Percentiles rank a stretch among this genome's conserved stretches.
Evolutionary conservation across 1,140 invertebrate genomes (phyloP).

Genomic region (Drosophila nigromelanica): DNA sequence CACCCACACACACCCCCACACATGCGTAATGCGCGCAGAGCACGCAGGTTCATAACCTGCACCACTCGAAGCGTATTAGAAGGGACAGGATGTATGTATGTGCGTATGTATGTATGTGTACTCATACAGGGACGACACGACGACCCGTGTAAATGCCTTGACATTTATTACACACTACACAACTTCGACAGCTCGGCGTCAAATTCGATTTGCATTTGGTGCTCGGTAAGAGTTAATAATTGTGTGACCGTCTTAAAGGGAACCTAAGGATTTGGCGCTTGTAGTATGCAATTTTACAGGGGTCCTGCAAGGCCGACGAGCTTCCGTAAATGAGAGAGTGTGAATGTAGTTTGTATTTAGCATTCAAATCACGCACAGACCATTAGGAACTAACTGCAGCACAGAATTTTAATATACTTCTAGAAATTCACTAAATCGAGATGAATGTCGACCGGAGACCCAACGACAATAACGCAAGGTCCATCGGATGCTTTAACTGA

Average conservation of each 20-base stretch:
- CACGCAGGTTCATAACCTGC: constrained; percentile 83
- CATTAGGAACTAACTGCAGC: constrained; percentile 37
- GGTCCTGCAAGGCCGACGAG: constrained; percentile 47
- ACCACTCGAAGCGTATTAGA: constrained; percentile 77
- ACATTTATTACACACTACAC: constrained; percentile 71
- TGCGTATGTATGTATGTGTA: constrained; percentile 15
- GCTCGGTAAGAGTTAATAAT: constrained; percentile 11
- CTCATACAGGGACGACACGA: constrained; percentile 39
- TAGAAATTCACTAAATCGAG: neutral
- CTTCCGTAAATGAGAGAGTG: neutral
- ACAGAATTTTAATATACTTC: neutral
- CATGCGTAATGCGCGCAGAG: constrained; percentile 66
- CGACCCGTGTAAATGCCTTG: constrained; percentile 79
- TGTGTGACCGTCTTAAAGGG: constrained; percentile 16
- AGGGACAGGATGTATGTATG: constrained; percentile 50
- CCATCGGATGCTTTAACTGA: constrained; percentile 12
- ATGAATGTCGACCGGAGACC: neutral
- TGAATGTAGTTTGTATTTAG: constrained; percentile 24
- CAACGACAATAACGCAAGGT: constrained; percentile 2
- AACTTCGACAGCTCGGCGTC: constrained; percentile 72
- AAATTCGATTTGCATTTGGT: constrained; percentile 74
- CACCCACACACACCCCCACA: constrained; percentile 51
- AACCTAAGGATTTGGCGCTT: neutral
- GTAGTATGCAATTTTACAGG: constrained; percentile 28
- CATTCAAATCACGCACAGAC: constrained; percentile 54